A percentile compares a stretch with the other conserved stretches of the same genome.
These are phyloP conservation scores for Megalops cyprinoides DNA, from an alignment of 2,797 vertebrate species.

Conservation along the genomic window DNA sequence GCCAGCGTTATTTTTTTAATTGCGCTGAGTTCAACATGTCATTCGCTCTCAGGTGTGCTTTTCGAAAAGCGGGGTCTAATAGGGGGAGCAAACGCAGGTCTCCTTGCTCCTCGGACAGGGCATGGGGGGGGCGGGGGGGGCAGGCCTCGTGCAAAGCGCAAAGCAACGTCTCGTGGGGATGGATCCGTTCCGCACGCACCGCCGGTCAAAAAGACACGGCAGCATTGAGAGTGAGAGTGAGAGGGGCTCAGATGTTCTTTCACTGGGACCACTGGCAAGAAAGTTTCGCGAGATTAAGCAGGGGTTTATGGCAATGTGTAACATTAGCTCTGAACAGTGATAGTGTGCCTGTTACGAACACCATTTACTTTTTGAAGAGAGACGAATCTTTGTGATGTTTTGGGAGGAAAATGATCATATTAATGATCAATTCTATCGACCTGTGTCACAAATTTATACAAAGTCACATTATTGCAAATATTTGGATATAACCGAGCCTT, in stretches of 20 bases:
- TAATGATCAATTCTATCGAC: no score
- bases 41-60: background rate
- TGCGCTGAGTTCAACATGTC: background rate
- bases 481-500: background rate
- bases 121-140: slow-evolving; percentile 10
- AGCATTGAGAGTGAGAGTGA: no score
- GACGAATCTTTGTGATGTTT: background rate
- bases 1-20: background rate
- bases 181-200: background rate
- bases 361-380: background rate
- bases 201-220: background rate
- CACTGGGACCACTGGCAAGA: background rate
- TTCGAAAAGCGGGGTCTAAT: background rate
- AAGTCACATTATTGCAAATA: no score
- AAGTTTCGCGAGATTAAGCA: background rate
- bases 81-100: background rate
- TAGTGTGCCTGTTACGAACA: background rate
- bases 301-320: background rate
- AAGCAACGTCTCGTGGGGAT: slow-evolving; percentile 20
- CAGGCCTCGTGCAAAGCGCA: slow-evolving; percentile 41
- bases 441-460: no score
- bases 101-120: background rate
- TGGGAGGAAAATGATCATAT: no score
- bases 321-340: background rate
- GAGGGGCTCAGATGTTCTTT: background rate